Base-by-base conservation (phyloP, 2,888 invertebrate genomes). In the Drosophila histrio region DNA sequence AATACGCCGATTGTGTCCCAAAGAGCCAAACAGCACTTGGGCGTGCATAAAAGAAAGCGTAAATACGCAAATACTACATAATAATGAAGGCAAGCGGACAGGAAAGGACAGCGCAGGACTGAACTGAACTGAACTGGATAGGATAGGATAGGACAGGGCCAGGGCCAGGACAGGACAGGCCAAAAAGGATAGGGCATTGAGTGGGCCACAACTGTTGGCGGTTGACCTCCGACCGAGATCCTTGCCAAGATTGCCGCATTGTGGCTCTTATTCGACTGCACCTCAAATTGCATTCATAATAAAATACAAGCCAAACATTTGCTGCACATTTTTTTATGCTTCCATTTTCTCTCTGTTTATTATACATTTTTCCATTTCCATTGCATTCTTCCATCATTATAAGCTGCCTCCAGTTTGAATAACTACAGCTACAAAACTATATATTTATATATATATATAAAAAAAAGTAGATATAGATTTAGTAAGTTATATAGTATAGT, bases 51-150 rank as follows among this genome's bases (percentile, higher is more conserved):
- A 77, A 26, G 52, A 47, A 65, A 66, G 69, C 77, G 61, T 64
- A 79, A 79, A 82, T 79, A 79, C 83, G 79, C 73, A 79, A 83
- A 80, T 77, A 54, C 49, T 53, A 62, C 62, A 61, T 44, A 71
- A 74, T 80, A 83, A 83, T 74, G 77, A 77, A 67, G 56, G 49
- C 21, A 26, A 39, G 3, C 4, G 36, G 36, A 39, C 13, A 13
- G 7, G 9, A n/a, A 1, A 39, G 15, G 9, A 21, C 11, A 15
- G 2, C 13, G 3, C 13, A 26, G 52, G 4, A 13, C 17, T 15
- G 19, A 34, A 22, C 43, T 11, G 32, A 24, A 21, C 41, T 9
- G n/a, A 13, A 8, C 2, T 7, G 30, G 21, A 36, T 5, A 3
- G 39, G 19, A 34, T 13, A 9, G 52, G 30, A 21, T 8, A 22